phyloP scores from a whole-genome alignment of 2,888 invertebrate genomes.

The Lasioglossum morio region DNA sequence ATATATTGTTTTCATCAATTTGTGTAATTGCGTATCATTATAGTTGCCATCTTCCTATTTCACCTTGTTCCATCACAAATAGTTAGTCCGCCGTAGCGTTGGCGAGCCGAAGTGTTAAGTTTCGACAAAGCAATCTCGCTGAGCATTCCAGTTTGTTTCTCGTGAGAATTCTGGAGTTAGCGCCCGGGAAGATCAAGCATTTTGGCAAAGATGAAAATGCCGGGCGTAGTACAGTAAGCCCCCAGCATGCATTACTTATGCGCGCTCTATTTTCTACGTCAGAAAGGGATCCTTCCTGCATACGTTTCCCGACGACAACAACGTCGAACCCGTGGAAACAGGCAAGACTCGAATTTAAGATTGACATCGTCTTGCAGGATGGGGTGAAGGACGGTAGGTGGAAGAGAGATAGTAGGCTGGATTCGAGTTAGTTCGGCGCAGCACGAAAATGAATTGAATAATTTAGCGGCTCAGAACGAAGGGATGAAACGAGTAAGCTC shows the following conservation, averaged over 20 bases:
- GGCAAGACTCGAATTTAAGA: slow-evolving; percentile 49
- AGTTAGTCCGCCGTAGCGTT: background rate
- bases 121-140: background rate
- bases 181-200: background rate
- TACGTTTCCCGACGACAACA: slow-evolving; percentile 22
- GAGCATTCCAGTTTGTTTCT: background rate
- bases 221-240: background rate
- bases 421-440: slow-evolving; percentile 63
- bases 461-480: slow-evolving; percentile 68
- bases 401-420: slow-evolving; percentile 16
- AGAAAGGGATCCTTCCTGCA: slow-evolving; percentile 26
- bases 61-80: no score
- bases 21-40: no score
- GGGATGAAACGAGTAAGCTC: slow-evolving; percentile 67
- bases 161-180: background rate
- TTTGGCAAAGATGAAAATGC: background rate
- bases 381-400: background rate
- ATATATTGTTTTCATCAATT: no score
- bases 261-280: slow-evolving; percentile 39
- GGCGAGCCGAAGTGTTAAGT: background rate
- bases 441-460: slow-evolving; percentile 75
- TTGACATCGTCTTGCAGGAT: slow-evolving; percentile 13
- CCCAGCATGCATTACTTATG: slow-evolving; percentile 45
- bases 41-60: no score
- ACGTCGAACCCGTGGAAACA: slow-evolving; percentile 57